Base-by-base conservation (phyloP, 2,888 invertebrate genomes). In the Antheraea assamensis region DNA sequence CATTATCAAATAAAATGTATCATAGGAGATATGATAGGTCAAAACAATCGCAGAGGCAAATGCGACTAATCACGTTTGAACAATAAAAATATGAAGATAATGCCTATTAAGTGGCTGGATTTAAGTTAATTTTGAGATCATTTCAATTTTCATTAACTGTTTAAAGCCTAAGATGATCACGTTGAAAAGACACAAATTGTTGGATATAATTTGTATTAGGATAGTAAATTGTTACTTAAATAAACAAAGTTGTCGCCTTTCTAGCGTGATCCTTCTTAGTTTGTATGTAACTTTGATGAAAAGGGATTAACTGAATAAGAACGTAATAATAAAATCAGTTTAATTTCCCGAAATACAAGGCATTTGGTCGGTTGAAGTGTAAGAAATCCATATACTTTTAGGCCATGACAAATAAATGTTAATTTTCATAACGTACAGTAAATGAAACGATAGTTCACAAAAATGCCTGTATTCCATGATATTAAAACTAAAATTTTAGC, bases 101-200 rank as follows among this genome's bases (percentile, higher is more conserved):
- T 90, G 90, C 89, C 87, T 86, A 85, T 84, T 84, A 87, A 88
- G 89, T 90, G 91, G 91, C 92, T 92, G 83, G 88, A 85, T 85
- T 81, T 82, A 85, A 88, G 88, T 88, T 90, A 90, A 90, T 91
- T 91, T 91, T 93, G 93, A 94, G 93, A 93, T 93, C 93, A 92
- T 85, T 87, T 85, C 87, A 83, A 87, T 88, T 87, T 86, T 76
- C 88, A 85, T 90, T 83, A 83, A 74, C 76, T 76, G 78, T 78
- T 61, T 71, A 75, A 74, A 73, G 73, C 73, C 74, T 75, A 80
- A 73, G 76, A 78, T 75, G 42, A 52, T 27, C 64, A 55, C 42
- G 55, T 42, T 17, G 30, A 71, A 71, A 74, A 72, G 52, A 13
- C 52, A 55, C 71, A 55, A 68, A 21, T 42, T 31, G 42, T 42